phyloP scores from a whole-genome alignment of 1,140 invertebrate species.

The Drosophila kanapiae region DNA sequence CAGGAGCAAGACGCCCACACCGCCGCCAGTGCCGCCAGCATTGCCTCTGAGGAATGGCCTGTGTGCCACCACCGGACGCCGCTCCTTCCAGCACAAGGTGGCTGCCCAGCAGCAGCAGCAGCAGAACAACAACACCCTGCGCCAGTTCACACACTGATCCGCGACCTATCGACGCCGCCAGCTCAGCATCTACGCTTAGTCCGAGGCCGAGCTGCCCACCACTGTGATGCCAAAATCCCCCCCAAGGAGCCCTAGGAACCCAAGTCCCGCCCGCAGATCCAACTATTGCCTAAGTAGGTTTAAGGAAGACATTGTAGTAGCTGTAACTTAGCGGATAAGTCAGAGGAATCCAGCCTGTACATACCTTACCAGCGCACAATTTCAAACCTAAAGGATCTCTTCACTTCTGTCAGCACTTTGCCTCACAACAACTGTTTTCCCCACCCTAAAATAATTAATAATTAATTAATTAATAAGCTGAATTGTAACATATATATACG shows the following conservation, averaged over 20 bases:
- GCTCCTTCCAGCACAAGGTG: constrained; percentile 72
- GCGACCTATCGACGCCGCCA: constrained; percentile 73
- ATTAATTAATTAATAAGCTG: constrained; percentile 18
- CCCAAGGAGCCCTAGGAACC: constrained; percentile 15
- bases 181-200: constrained; percentile 75
- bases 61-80: constrained; percentile 71
- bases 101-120: constrained; percentile 38
- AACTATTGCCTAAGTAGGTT: constrained; percentile 14
- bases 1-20: constrained; percentile 75
- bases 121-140: constrained; percentile 57
- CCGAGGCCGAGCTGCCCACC: constrained; percentile 25
- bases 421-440: constrained; percentile 11
- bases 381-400: constrained; percentile 41
- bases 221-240: constrained; percentile 73
- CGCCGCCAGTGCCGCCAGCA: constrained; percentile 79
- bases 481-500: constrained; percentile 51
- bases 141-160: constrained; percentile 76
- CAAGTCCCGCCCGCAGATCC: background rate
- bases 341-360: constrained; percentile 33
- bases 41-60: constrained; percentile 79
- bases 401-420: constrained; percentile 39
- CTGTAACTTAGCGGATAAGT: constrained; percentile 29
- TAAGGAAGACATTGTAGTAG: constrained; percentile 47
- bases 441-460: constrained; percentile 7
- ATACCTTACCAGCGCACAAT: constrained; percentile 29